Evolutionary conservation across 2,113 vertebrate genomes (phyloP).

Genomic region (Strigops habroptila): DNA sequence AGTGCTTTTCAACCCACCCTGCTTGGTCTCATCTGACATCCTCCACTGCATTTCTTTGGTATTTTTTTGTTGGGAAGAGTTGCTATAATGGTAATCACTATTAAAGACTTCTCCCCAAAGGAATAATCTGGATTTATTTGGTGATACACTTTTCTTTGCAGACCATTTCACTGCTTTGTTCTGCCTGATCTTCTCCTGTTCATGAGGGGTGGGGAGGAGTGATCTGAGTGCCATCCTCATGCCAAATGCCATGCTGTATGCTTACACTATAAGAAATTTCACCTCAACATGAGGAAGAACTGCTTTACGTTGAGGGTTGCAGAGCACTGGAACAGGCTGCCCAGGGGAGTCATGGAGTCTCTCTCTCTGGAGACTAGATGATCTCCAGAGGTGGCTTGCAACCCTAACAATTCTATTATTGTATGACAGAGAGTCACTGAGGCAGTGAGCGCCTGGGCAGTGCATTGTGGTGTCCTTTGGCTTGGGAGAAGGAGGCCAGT

Average conservation of each 20-base stretch:
- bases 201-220: neutral
- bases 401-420: neutral
- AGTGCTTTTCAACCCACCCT: constrained; percentile 1
- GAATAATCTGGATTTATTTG: neutral
- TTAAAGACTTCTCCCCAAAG: neutral
- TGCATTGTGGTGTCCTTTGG: neutral
- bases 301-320: neutral
- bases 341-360: neutral
- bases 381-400: neutral
- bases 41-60: neutral
- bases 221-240: neutral
- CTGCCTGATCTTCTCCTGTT: neutral
- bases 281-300: neutral
- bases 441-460: neutral
- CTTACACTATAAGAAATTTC: neutral
- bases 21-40: neutral
- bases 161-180: neutral
- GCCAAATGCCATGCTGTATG: neutral
- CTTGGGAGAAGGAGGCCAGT: neutral
- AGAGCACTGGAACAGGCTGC: neutral
- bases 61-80: neutral
- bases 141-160: neutral
- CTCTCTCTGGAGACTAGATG: neutral
- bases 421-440: fast-evolving
- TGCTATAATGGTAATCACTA: neutral